phyloP scores from a whole-genome alignment of 2,113 vertebrate species.

The Petroica traversi region DNA sequence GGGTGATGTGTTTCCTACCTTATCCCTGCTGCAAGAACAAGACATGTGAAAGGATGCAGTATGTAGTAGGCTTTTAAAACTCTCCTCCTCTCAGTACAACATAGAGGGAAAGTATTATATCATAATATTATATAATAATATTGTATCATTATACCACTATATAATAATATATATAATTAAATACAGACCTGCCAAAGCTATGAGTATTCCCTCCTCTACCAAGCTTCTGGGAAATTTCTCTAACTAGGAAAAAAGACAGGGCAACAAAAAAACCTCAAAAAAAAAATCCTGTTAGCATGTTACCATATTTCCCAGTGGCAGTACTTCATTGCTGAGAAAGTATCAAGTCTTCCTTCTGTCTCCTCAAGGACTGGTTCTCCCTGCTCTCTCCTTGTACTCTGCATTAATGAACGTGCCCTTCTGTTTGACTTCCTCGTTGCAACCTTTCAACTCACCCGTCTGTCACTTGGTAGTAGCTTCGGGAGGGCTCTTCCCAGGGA shows the following conservation, averaged over 20 bases:
- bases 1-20: background rate
- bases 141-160: background rate
- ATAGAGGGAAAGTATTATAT: background rate
- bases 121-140: background rate
- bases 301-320: background rate
- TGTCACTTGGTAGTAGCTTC: slow-evolving; percentile 38
- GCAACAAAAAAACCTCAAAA: accelerated
- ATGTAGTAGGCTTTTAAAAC: background rate
- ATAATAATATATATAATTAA: background rate
- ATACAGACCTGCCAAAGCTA: background rate
- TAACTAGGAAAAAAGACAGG: background rate
- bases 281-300: background rate
- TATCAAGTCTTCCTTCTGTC: background rate
- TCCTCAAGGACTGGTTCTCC: background rate
- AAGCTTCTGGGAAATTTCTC: background rate
- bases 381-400: background rate
- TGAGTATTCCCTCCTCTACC: background rate
- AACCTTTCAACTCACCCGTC: slow-evolving; percentile 40
- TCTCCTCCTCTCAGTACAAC: background rate
- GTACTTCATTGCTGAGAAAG: background rate
- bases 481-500: background rate
- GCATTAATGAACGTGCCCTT: slow-evolving; percentile 23
- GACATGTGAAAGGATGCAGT: background rate
- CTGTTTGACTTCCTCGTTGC: background rate
- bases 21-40: background rate